Conservation (phyloP, 2,113 vertebrate genomes). For the Electrona antarctica region DNA sequence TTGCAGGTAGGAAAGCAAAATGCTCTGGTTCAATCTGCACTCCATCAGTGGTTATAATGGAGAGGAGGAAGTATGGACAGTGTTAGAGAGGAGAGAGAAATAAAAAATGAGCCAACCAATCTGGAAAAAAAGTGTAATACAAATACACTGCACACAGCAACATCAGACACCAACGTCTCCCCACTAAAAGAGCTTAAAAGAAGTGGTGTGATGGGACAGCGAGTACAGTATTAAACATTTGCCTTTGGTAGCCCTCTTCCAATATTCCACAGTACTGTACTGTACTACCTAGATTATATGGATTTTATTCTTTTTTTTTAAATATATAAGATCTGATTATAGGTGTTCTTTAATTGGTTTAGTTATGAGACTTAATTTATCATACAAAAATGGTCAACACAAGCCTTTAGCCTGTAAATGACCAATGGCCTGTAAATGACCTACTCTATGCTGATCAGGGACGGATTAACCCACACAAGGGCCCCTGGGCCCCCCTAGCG, state of each 20-base stretch:
- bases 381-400: no score
- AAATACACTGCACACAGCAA: constrained; percentile 56
- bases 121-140: constrained; percentile 63
- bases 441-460: no score
- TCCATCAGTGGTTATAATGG: constrained; percentile 59
- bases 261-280: constrained; percentile 25
- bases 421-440: no score
- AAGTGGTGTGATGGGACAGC: constrained; percentile 41
- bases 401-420: no score
- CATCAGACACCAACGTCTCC: constrained; percentile 48
- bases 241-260: constrained; percentile 18
- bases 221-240: constrained; percentile 3
- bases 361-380: constrained; percentile 23
- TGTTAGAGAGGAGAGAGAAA: constrained; percentile 50
- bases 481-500: no score
- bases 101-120: constrained; percentile 59
- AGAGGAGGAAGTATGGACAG: constrained; percentile 52
- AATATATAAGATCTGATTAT: constrained; percentile 27
- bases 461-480: no score
- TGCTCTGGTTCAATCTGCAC: constrained; percentile 47
- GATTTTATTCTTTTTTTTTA: constrained; percentile 42
- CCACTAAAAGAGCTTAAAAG: constrained; percentile 51
- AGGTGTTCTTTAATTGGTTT: constrained; percentile 11
- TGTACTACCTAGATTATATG: constrained; percentile 15
- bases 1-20: constrained; percentile 51